phyloP scores from a whole-genome alignment of 1,140 invertebrate species.

The Lutraria rhynchaena region DNA sequence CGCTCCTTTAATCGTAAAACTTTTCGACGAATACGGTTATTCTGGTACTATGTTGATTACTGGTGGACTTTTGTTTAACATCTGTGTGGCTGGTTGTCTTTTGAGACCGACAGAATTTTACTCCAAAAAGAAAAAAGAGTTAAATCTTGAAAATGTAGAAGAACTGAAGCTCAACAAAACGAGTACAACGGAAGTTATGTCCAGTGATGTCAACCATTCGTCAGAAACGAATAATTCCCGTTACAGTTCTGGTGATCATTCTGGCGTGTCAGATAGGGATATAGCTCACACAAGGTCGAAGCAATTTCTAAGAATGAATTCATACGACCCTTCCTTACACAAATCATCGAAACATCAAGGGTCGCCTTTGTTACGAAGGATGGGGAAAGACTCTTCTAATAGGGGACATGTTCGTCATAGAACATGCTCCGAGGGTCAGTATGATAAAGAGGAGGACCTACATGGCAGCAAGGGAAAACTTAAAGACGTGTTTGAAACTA shows the following conservation, averaged over 20 bases:
- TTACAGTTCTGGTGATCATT: no score
- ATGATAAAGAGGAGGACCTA: background rate
- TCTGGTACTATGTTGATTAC: conserved; percentile 44
- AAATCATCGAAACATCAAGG: background rate
- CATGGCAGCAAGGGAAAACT: background rate
- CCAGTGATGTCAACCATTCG: background rate
- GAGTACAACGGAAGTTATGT: background rate
- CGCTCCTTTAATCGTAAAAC: conserved; percentile 19
- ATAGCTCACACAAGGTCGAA: background rate
- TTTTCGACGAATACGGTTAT: conserved; percentile 52
- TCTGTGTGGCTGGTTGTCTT: conserved; percentile 7
- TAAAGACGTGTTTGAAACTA: conserved; percentile 14
- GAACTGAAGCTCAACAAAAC: background rate
- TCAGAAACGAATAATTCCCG: no score
- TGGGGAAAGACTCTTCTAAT: background rate
- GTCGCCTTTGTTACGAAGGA: conserved; percentile 9
- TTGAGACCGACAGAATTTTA: conserved; percentile 46
- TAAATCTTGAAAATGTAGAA: background rate
- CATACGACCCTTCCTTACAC: background rate
- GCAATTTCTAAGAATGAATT: background rate
- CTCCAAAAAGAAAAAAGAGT: background rate
- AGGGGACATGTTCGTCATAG: background rate
- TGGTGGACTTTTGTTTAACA: conserved; percentile 34
- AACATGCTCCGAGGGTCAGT: background rate
- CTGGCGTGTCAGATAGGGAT: no score